A percentile compares a stretch with the other conserved stretches of the same genome.
phyloP scores from a whole-genome alignment of 2,888 invertebrate genomes.

The Drosophila falleni region DNA sequence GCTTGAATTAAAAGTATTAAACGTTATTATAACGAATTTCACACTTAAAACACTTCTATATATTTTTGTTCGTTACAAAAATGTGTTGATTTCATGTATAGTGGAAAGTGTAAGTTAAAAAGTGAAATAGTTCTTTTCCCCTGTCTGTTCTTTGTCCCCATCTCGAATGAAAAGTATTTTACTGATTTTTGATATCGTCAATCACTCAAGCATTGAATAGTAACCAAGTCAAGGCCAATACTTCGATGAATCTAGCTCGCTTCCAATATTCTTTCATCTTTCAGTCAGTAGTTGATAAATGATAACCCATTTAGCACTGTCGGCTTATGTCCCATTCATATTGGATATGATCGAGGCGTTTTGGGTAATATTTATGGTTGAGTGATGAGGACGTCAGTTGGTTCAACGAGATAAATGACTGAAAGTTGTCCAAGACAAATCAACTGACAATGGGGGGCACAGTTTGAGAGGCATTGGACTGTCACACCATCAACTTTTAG shows the following conservation, averaged over 20 bases:
- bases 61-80: too few relatives aligned
- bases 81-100: too few relatives aligned
- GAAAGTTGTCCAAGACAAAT: slow-evolving; percentile 1
- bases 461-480: slow-evolving; percentile 2
- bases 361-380: slow-evolving; percentile 15
- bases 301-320: slow-evolving; percentile 27
- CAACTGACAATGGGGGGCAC: slow-evolving; percentile 1
- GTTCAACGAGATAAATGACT: slow-evolving; percentile 13
- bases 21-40: too few relatives aligned
- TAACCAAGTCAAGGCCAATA: slow-evolving; percentile 4
- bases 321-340: slow-evolving; percentile 2
- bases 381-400: slow-evolving; percentile 33
- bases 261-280: not conserved
- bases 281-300: not conserved
- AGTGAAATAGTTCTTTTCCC: too few relatives aligned
- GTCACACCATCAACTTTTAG: slow-evolving; percentile 1
- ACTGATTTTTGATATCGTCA: not conserved
- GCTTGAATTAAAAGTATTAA: too few relatives aligned
- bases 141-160: not conserved
- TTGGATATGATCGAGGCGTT: slow-evolving; percentile 14
- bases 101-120: too few relatives aligned
- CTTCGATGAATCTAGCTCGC: slow-evolving; percentile 1
- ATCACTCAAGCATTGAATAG: slow-evolving; percentile 11
- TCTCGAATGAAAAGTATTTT: slow-evolving; percentile 1
- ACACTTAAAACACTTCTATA: too few relatives aligned